A percentile compares a stretch with the other conserved stretches of the same genome.
These are phyloP conservation scores for Danio tinwini DNA, from an alignment of 2,797 vertebrate genomes.

Conservation along the genomic window DNA sequence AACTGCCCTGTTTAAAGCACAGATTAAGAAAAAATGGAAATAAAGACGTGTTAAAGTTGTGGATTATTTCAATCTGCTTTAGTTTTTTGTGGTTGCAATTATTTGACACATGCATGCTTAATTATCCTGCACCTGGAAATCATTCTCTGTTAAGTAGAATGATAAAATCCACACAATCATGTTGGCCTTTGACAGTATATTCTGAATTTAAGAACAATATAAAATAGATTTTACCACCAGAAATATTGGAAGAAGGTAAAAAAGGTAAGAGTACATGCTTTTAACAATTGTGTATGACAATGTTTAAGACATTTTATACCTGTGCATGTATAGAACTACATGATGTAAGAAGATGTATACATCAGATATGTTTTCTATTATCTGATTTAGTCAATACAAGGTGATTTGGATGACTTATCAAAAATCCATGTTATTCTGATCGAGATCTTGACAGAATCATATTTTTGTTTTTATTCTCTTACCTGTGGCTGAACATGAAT, in stretches of 20 bases:
- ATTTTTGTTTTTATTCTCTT: not conserved
- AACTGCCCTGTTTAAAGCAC: not conserved
- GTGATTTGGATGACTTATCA: too few relatives aligned
- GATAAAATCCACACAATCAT: not conserved
- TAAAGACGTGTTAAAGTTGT: not conserved
- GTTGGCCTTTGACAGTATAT: not conserved
- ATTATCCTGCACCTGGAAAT: slow-evolving; percentile 15
- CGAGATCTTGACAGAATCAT: not conserved
- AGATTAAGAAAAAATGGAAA: not conserved
- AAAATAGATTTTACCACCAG: not conserved
- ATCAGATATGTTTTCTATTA: not conserved
- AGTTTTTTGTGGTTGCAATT: not conserved
- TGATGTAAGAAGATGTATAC: not conserved
- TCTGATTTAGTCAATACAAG: too few relatives aligned
- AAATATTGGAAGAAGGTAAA: not conserved
- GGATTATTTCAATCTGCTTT: not conserved
- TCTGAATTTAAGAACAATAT: too few relatives aligned
- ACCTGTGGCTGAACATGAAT: not conserved
- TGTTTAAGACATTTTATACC: not conserved
- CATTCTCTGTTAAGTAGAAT: not conserved
- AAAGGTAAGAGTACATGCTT: not conserved
- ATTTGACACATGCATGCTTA: not conserved
- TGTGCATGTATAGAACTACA: too few relatives aligned
- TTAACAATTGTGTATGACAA: not conserved
- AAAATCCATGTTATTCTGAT: not conserved